Percentiles rank a stretch among this genome's conserved stretches.
These are phyloP conservation scores for Platygyra sinensis DNA, from an alignment of 64 coral and sea anemone genomes.

Conservation along the genomic window DNA sequence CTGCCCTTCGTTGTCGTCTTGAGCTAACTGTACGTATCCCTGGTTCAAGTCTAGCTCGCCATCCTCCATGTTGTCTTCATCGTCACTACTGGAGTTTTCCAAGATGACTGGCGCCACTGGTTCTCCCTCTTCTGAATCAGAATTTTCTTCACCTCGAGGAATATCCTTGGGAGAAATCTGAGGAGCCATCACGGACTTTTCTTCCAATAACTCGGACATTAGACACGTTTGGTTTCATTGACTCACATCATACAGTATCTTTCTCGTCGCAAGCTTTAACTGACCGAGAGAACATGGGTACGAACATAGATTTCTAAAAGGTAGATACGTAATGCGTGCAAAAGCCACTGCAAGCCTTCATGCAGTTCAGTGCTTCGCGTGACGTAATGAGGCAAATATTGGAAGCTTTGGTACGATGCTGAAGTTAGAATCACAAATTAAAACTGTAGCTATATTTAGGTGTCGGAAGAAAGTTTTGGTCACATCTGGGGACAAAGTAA, in stretches of 20 bases:
- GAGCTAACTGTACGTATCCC: slow-evolving; percentile 56
- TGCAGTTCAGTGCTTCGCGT: too few species aligned
- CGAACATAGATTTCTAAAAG: too few species aligned
- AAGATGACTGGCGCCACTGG: neutral
- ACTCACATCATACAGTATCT: neutral
- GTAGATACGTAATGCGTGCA: too few species aligned
- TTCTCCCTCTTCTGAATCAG: slow-evolving; percentile 57
- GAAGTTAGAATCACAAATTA: too few species aligned
- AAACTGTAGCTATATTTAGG: too few species aligned
- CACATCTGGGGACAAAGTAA: too few species aligned
- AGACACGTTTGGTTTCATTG: neutral
- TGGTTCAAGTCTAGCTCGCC: neutral
- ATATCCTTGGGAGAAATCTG: slow-evolving; percentile 69
- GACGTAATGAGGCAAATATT: too few species aligned
- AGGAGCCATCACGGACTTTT: slow-evolving; percentile 30
- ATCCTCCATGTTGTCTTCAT: slow-evolving; percentile 42
- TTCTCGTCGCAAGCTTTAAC: neutral
- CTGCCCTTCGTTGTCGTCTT: slow-evolving; percentile 31
- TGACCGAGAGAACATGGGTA: too few species aligned
- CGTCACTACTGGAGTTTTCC: slow-evolving; percentile 35
- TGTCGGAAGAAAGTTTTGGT: too few species aligned
- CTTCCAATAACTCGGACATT: slow-evolving; percentile 42
- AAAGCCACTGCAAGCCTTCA: too few species aligned
- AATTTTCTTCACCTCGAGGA: slow-evolving; percentile 17
- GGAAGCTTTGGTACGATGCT: too few species aligned